Evolutionary conservation across 2,113 vertebrate species (phyloP).

Genomic region (Notarius quadriscutis): DNA sequence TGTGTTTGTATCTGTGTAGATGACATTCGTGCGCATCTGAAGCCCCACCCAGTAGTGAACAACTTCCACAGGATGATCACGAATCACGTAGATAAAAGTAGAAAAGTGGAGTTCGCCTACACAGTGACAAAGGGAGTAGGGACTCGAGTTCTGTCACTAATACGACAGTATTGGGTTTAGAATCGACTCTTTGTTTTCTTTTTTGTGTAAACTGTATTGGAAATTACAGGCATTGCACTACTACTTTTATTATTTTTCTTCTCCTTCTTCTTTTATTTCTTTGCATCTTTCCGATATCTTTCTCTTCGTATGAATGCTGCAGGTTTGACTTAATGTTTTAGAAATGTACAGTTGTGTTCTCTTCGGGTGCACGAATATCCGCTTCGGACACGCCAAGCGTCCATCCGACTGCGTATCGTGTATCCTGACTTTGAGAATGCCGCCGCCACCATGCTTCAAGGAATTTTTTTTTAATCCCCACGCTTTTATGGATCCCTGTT

Average conservation of each 20-base stretch:
- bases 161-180: slow-evolving; percentile 56
- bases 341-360: neutral
- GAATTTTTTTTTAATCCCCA: slow-evolving; percentile 10
- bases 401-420: neutral
- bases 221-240: slow-evolving; percentile 63
- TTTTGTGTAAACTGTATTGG: slow-evolving; percentile 53
- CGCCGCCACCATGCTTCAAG: neutral
- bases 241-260: slow-evolving; percentile 34
- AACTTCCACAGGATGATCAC: slow-evolving; percentile 12
- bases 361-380: neutral
- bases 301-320: slow-evolving; percentile 52
- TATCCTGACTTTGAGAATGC: neutral
- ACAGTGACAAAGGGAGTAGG: slow-evolving; percentile 47
- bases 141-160: slow-evolving; percentile 47
- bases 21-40: slow-evolving; percentile 17
- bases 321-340: slow-evolving; percentile 15
- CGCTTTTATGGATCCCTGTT: neutral
- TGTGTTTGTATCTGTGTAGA: neutral
- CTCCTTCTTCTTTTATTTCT: slow-evolving; percentile 27
- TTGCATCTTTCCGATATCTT: slow-evolving; percentile 31
- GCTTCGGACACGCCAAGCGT: neutral
- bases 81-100: slow-evolving; percentile 27
- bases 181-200: slow-evolving; percentile 25
- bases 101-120: slow-evolving; percentile 22
- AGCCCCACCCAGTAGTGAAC: slow-evolving; percentile 33